Evolutionary conservation across 2,797 vertebrate genomes (phyloP).

Genomic region (Protosalanx chinensis): DNA sequence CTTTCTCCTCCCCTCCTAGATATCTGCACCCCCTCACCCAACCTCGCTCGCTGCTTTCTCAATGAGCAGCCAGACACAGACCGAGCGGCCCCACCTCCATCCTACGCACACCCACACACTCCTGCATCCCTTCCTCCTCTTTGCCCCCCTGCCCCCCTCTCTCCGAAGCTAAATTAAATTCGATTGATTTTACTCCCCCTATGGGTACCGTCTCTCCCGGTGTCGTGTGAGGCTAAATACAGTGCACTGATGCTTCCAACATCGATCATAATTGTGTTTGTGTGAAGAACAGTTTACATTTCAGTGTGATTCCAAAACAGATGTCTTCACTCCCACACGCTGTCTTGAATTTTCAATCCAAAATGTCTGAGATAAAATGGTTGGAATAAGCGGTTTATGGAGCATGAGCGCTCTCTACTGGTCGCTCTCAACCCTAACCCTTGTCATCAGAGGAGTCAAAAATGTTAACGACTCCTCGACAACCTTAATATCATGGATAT

Average conservation of each 20-base stretch:
- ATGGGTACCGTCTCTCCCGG: neutral
- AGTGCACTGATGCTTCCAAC: neutral
- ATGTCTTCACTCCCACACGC: conserved; percentile 33
- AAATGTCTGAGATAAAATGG: conserved; percentile 5
- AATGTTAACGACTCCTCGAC: neutral
- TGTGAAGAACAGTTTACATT: conserved; percentile 30
- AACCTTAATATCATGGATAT: neutral
- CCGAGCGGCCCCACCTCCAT: neutral
- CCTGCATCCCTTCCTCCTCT: neutral
- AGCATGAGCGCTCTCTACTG: conserved; percentile 55
- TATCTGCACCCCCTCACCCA: neutral
- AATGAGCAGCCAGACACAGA: conserved; percentile 35
- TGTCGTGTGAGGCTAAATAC: neutral
- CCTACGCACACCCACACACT: conserved; percentile 2
- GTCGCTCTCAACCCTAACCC: too few species aligned
- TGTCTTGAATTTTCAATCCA: conserved; percentile 12
- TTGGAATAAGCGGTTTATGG: conserved; percentile 22
- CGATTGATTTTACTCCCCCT: neutral
- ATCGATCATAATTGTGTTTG: conserved; percentile 14
- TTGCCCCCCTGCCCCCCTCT: neutral
- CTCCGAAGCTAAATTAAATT: neutral
- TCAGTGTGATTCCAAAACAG: conserved; percentile 26
- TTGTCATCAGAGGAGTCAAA: too few species aligned
- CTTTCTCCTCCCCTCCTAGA: conserved; percentile 21
- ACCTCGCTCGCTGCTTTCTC: conserved; percentile 33